These are phyloP conservation scores for Zosterops hypoxanthus DNA, from an alignment of 2,113 vertebrate genomes.

Conservation along the genomic window DNA sequence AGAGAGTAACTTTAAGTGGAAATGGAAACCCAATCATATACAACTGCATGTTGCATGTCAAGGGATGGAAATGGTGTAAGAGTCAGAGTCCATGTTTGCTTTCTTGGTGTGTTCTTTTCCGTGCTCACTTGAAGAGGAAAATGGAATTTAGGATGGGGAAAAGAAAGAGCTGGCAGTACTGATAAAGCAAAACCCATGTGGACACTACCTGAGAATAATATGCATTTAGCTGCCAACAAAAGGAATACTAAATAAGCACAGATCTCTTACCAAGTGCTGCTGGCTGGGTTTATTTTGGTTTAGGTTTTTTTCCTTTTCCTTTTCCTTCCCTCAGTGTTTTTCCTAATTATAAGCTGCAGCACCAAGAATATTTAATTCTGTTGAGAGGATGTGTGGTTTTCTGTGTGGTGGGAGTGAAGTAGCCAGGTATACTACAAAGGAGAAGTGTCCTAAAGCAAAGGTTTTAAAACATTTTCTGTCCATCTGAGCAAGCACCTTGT, in stretches of 20 bases:
- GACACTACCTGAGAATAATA: background rate
- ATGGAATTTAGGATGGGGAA: background rate
- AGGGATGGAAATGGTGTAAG: background rate
- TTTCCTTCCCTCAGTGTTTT: background rate
- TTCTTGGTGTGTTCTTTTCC: background rate
- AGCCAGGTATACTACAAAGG: background rate
- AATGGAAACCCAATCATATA: background rate
- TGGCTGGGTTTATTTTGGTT: background rate
- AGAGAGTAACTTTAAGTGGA: background rate
- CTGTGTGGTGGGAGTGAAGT: background rate
- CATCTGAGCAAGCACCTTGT: background rate
- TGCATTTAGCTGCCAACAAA: background rate
- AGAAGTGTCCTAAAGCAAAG: background rate
- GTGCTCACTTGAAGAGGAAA: background rate
- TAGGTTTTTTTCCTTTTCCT: background rate
- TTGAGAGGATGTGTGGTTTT: background rate
- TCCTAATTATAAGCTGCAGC: background rate
- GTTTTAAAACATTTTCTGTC: background rate
- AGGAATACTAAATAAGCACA: background rate
- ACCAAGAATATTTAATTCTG: background rate
- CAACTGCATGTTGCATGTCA: slow-evolving; percentile 2
- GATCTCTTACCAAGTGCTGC: background rate
- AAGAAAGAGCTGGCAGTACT: background rate
- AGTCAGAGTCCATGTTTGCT: background rate
- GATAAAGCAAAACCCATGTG: background rate